These are phyloP conservation scores for Mylabris phalerata DNA, from an alignment of 1,140 invertebrate species.

Conservation along the genomic window DNA sequence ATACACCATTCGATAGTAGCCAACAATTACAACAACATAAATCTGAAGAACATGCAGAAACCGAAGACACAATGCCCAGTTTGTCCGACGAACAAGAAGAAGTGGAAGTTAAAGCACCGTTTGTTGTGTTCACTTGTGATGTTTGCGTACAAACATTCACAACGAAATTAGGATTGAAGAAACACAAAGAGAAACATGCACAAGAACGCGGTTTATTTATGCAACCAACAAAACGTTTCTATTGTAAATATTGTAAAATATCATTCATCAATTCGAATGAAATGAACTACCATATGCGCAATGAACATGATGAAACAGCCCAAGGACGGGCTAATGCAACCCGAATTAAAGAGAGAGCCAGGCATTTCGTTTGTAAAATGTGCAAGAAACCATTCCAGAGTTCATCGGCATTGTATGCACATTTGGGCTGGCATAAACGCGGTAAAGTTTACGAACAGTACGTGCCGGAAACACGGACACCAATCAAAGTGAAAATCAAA, in stretches of 20 bases:
- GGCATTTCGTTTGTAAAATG: slow-evolving; percentile 22
- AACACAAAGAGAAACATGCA: slow-evolving; percentile 32
- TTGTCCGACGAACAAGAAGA: slow-evolving; percentile 11
- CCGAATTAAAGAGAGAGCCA: slow-evolving; percentile 3
- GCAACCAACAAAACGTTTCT: neutral
- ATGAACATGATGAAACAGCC: slow-evolving; percentile 22
- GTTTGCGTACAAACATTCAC: slow-evolving; percentile 28
- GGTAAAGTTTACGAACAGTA: slow-evolving; percentile 10
- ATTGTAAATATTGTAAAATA: slow-evolving; percentile 36
- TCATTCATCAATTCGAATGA: slow-evolving; percentile 21
- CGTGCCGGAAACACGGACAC: neutral
- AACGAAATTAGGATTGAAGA: slow-evolving; percentile 25
- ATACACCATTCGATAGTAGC: slow-evolving; percentile 25
- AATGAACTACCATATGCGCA: slow-evolving; percentile 14
- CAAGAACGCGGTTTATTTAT: slow-evolving; percentile 17
- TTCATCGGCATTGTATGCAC: slow-evolving; percentile 27
- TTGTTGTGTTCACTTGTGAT: slow-evolving; percentile 30
- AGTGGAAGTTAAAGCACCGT: slow-evolving; percentile 1
- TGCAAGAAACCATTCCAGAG: slow-evolving; percentile 32
- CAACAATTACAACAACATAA: slow-evolving; percentile 31
- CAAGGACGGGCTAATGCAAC: slow-evolving; percentile 13
- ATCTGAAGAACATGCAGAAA: slow-evolving; percentile 18
- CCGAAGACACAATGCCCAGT: slow-evolving; percentile 17
- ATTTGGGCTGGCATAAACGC: slow-evolving; percentile 37
- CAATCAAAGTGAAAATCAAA: slow-evolving; percentile 5